Percentiles rank a stretch among this genome's conserved stretches.
phyloP scores from a whole-genome alignment of 2,797 vertebrate genomes.

The Microctenopoma lineatum region DNA sequence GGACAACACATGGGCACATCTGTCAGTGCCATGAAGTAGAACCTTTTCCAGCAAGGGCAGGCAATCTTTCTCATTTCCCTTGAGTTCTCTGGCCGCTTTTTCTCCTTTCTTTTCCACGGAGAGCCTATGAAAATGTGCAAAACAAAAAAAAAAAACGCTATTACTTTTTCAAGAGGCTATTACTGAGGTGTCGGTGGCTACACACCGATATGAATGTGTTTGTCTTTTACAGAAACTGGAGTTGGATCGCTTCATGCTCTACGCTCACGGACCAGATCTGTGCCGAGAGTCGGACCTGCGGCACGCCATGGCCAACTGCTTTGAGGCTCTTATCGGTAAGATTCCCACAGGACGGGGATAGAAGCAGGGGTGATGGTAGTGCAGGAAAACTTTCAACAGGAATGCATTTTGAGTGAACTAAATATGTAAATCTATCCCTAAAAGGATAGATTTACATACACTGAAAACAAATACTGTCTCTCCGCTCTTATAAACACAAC shows the following conservation, averaged over 20 bases:
- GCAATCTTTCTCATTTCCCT: conserved; percentile 67
- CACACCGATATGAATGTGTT: conserved; percentile 38
- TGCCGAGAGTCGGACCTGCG: conserved; percentile 97
- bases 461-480: conserved; percentile 43
- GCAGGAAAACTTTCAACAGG: not conserved
- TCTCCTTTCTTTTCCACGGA: conserved; percentile 22
- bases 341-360: not conserved
- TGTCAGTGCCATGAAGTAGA: conserved; percentile 70
- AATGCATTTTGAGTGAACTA: conserved; percentile 34
- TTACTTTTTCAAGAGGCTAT: conserved; percentile 60
- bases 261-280: conserved; percentile 97
- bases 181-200: conserved; percentile 22
- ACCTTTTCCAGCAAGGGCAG: conserved; percentile 68
- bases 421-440: conserved; percentile 45
- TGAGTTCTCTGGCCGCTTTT: conserved; percentile 8
- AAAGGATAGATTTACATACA: conserved; percentile 48
- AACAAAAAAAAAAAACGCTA: conserved; percentile 28
- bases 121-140: conserved; percentile 41
- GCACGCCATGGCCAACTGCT: conserved; percentile 99
- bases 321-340: conserved; percentile 97
- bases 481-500: conserved; percentile 17
- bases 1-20: conserved; percentile 75
- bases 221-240: conserved; percentile 91
- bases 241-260: conserved; percentile 97
- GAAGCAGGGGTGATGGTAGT: not conserved